These are phyloP conservation scores for Cephalopachus bancanus DNA, from an alignment of 2,797 vertebrate species.

Conservation along the genomic window DNA sequence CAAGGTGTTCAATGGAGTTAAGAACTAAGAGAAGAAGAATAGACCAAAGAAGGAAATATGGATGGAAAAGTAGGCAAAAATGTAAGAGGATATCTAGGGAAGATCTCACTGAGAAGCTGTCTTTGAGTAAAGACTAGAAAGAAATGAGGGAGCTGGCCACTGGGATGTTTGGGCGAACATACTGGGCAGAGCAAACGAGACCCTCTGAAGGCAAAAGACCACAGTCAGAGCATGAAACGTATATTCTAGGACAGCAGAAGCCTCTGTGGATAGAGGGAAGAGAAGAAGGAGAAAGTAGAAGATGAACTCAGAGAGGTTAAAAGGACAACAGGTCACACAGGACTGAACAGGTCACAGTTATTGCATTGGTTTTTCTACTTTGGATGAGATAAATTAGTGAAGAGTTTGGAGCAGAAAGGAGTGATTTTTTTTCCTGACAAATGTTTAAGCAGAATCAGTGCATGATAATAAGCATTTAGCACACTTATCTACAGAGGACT, in stretches of 20 bases:
- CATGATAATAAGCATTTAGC: background rate
- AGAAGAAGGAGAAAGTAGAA: background rate
- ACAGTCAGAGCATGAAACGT: background rate
- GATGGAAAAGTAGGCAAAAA: background rate
- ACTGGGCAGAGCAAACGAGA: background rate
- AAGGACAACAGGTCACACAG: background rate
- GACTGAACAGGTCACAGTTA: background rate
- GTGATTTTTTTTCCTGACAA: background rate
- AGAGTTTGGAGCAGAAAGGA: background rate
- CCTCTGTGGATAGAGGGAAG: background rate
- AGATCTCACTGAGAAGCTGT: background rate
- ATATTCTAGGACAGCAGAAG: background rate
- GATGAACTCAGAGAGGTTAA: background rate
- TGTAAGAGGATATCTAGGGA: background rate
- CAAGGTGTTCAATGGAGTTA: background rate
- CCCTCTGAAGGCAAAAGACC: background rate
- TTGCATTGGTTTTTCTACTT: background rate
- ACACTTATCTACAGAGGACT: background rate
- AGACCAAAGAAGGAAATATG: background rate
- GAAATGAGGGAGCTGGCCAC: background rate
- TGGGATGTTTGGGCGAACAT: background rate
- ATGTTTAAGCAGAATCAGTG: background rate
- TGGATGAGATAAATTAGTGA: background rate
- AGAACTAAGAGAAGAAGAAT: background rate
- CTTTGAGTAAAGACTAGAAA: background rate